phyloP scores from a whole-genome alignment of 2,888 invertebrate genomes.

The Aphidius colemani region DNA sequence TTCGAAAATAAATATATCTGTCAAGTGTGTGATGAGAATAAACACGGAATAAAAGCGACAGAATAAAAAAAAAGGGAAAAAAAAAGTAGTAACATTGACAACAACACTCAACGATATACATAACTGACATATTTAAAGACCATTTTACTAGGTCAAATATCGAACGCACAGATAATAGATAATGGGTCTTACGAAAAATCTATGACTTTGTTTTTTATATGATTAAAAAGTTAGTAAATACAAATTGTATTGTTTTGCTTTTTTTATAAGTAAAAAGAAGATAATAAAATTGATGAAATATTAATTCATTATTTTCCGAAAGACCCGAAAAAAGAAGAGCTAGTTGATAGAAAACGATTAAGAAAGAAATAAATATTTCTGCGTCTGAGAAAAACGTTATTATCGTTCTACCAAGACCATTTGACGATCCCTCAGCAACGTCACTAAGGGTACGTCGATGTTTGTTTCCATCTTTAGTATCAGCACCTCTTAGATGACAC shows the following conservation, averaged over 20 bases:
- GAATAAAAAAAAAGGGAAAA: background rate
- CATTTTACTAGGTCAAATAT: background rate
- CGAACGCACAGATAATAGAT: background rate
- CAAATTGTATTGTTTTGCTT: background rate
- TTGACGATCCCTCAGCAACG: constrained; percentile 59
- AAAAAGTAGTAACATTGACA: background rate
- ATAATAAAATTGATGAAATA: background rate
- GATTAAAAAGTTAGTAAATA: too few species aligned
- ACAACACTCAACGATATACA: constrained; percentile 6
- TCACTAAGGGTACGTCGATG: constrained; percentile 59
- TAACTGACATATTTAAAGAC: background rate
- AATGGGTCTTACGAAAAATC: too few species aligned
- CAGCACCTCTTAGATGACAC: constrained; percentile 70
- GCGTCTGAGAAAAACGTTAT: constrained; percentile 17
- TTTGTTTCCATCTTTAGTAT: constrained; percentile 44
- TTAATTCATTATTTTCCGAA: too few species aligned
- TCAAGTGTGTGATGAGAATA: background rate
- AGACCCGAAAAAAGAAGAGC: background rate
- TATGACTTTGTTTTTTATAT: too few species aligned
- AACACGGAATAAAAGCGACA: too few species aligned
- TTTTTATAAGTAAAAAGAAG: background rate
- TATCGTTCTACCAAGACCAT: constrained; percentile 59
- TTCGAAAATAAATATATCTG: background rate
- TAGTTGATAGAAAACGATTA: background rate
- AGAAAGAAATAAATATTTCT: constrained; percentile 14